Base-by-base conservation (phyloP, 2,888 invertebrate genomes). In the Boloria selene region DNA sequence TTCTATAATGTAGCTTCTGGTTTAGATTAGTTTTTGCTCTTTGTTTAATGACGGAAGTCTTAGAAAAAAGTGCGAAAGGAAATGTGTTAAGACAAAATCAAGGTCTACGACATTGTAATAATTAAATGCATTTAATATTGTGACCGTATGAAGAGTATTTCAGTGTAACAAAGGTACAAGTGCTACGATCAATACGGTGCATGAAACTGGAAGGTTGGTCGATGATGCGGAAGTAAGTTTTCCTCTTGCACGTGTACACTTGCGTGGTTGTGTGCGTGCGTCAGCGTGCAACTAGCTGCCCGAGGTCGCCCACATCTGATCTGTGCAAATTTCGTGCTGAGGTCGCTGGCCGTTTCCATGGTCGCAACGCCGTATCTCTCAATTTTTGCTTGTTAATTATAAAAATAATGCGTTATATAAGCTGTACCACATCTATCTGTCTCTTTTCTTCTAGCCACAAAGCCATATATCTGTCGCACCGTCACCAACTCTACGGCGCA, bases 391-490 rank as follows among this genome's bases (percentile, higher is more conserved):
- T 90, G 92, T 91, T 92, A 92, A 92, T 92, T 92, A 91, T 91
- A 91, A 92, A 91, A 92, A 92, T 91, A 92, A 92, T 91, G 90
- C 88, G 90, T 92, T 92, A 91, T 91, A 90, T 92, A 92, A 92
- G 81, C 72, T 81, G 73, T 49, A 49, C 59, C 26, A 50, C 17
- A 38, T 59, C 47, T 72, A 49, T 52, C 10, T 64, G 17, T 87
- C 89, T 74, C 81, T 68, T 74, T 90, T 79, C 61, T 77, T 65
- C 86, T 13, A 59, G 31, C 7, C 10, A 1, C 10, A 1, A 45
- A 17, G 64, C 51, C 16, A 71, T 86, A 81, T 67, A 50, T 59
- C 79, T 70, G 75, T 88, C 83, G 79, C 87, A 68, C 72, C 74
- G 76, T 76, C 79, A 78, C 76, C 79, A 74, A 77, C 81, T 82